These are phyloP conservation scores for Caiman crocodilus DNA, from an alignment of 2,797 vertebrate genomes.

Conservation along the genomic window DNA sequence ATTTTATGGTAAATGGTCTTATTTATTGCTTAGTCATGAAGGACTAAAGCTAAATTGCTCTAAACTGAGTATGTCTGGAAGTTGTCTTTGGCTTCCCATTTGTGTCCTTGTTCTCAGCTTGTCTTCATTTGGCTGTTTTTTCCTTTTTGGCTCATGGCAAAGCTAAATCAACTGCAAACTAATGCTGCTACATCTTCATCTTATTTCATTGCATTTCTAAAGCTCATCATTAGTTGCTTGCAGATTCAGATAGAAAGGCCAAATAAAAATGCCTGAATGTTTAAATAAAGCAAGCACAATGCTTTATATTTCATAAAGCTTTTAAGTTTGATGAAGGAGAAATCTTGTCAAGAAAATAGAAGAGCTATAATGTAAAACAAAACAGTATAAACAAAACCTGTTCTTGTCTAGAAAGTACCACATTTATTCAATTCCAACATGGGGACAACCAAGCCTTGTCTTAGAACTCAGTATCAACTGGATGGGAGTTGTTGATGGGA, in stretches of 20 bases:
- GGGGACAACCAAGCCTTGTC: no score
- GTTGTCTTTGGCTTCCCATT: not conserved
- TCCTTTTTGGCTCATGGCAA: constrained; percentile 18
- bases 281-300: constrained; percentile 32
- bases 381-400: not conserved
- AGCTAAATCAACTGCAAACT: constrained; percentile 7
- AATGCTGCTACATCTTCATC: not conserved
- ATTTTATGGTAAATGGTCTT: not conserved
- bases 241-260: constrained; percentile 51
- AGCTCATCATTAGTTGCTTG: constrained; percentile 17
- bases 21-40: constrained; percentile 8
- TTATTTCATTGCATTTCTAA: constrained; percentile 20
- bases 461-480: no score
- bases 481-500: no score
- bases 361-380: not conserved
- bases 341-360: constrained; percentile 47
- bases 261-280: constrained; percentile 6
- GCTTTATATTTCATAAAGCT: constrained; percentile 16
- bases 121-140: constrained; percentile 15
- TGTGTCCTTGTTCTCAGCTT: not conserved
- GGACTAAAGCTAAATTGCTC: not conserved
- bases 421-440: no score
- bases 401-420: not conserved
- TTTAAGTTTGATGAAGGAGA: constrained; percentile 39
- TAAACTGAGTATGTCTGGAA: not conserved